Conservation (phyloP, 2,113 vertebrate genomes). For the Pterophyllum scalare region DNA sequence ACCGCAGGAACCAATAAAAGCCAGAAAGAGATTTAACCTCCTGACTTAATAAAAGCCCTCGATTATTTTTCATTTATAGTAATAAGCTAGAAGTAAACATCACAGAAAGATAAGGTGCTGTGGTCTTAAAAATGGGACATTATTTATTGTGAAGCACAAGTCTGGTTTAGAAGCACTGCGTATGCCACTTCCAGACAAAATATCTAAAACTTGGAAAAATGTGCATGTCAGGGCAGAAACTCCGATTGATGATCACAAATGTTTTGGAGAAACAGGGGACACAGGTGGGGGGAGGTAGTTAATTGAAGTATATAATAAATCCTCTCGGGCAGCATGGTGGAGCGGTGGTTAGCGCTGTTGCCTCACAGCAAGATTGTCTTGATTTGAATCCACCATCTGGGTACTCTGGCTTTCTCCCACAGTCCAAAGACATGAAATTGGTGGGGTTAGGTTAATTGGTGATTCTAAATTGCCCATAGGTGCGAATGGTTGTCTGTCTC, state of each 20-base stretch:
- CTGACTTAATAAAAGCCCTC: not conserved
- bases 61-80: not conserved
- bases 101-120: not conserved
- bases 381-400: too few relatives aligned
- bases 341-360: too few relatives aligned
- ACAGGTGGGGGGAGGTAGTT: not conserved
- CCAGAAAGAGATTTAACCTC: not conserved
- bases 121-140: not conserved
- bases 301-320: not conserved
- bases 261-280: not conserved
- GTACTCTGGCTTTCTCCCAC: too few relatives aligned
- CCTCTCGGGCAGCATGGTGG: not conserved
- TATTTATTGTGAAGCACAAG: not conserved
- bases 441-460: too few relatives aligned
- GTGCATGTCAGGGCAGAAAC: not conserved
- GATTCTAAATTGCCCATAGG: too few relatives aligned
- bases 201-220: not conserved
- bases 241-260: not conserved
- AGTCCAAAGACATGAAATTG: too few relatives aligned
- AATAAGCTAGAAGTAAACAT: not conserved
- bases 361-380: too few relatives aligned
- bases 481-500: too few relatives aligned
- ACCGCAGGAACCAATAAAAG: not conserved
- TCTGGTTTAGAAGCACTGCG: not conserved
- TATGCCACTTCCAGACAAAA: not conserved